phyloP scores from a whole-genome alignment of 2,888 invertebrate genomes.

The Zygothrica quintamaculata region DNA sequence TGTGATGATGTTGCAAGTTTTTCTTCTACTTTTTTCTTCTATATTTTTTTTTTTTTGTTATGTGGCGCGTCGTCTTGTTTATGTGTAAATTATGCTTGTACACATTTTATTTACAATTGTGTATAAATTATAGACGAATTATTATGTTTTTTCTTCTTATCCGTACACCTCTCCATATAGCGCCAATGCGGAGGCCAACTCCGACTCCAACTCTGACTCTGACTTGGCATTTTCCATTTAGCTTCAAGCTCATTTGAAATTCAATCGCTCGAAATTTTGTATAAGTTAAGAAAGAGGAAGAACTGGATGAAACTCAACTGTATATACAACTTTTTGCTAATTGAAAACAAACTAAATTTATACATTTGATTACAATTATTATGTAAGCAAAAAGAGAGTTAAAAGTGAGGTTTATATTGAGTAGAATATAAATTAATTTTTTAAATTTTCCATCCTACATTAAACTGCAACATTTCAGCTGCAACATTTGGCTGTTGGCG shows the following conservation, averaged over 20 bases:
- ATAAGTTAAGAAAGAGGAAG: too few relatives aligned
- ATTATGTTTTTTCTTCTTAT: slow-evolving; percentile 67
- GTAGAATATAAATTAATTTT: slow-evolving; percentile 1
- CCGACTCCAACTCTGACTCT: too few relatives aligned
- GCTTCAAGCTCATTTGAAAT: slow-evolving; percentile 54
- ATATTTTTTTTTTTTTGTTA: slow-evolving; percentile 20
- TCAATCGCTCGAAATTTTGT: slow-evolving; percentile 32
- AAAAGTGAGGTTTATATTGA: background rate
- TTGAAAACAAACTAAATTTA: too few relatives aligned
- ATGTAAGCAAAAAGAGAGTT: too few relatives aligned
- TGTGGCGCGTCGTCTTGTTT: slow-evolving; percentile 66
- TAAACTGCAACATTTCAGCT: slow-evolving; percentile 13
- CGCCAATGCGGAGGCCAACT: too few relatives aligned
- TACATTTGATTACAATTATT: too few relatives aligned
- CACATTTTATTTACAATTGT: slow-evolving; percentile 80
- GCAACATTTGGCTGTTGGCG: slow-evolving; percentile 58
- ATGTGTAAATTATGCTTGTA: slow-evolving; percentile 80
- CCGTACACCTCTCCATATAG: slow-evolving; percentile 41
- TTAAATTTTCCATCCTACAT: slow-evolving; percentile 10
- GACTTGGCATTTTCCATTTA: slow-evolving; percentile 40
- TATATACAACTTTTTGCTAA: too few relatives aligned
- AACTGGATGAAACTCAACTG: too few relatives aligned
- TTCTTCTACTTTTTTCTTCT: slow-evolving; percentile 19
- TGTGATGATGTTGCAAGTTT: slow-evolving; percentile 61
- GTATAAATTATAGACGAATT: slow-evolving; percentile 79